Evolutionary conservation across 2,797 vertebrate genomes (phyloP).

Genomic region (Gadopsis marmoratus): DNA sequence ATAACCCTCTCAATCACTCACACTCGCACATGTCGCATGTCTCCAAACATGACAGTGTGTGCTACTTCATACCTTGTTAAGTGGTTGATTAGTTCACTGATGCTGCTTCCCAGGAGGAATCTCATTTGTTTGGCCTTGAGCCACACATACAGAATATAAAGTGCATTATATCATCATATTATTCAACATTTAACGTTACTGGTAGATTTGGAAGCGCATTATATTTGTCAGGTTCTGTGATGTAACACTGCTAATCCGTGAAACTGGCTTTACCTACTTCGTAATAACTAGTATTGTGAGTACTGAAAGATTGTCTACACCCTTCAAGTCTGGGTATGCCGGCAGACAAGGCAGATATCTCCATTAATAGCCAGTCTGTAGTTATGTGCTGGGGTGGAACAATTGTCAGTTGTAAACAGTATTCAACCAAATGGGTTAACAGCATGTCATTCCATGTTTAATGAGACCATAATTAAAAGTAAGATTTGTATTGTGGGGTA

Average conservation of each 20-base stretch:
- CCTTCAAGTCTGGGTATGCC: constrained; percentile 8
- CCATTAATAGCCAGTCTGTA: constrained; percentile 31
- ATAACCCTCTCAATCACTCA: not conserved
- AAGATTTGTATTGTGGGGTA: constrained; percentile 2
- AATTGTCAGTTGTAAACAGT: constrained; percentile 12
- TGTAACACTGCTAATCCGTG: constrained; percentile 7
- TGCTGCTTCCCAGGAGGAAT: not conserved
- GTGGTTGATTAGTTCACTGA: constrained; percentile 10
- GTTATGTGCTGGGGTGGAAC: constrained; percentile 1
- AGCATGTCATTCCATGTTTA: not conserved
- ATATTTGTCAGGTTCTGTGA: constrained; percentile 7
- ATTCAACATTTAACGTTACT: not conserved
- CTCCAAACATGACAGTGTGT: constrained; percentile 12
- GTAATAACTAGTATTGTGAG: constrained; percentile 35
- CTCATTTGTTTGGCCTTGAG: constrained; percentile 7
- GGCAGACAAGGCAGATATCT: constrained; percentile 8
- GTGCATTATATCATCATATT: not conserved
- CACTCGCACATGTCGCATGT: not conserved
- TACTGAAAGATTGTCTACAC: constrained; percentile 27
- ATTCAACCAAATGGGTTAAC: not conserved
- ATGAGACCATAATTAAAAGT: constrained; percentile 30
- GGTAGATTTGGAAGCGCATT: not conserved
- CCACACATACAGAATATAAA: not conserved
- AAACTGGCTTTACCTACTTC: constrained; percentile 37
- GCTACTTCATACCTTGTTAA: constrained; percentile 37